A percentile compares a stretch with the other conserved stretches of the same genome.
phyloP scores from a whole-genome alignment of 2,113 vertebrate genomes.

The Chinchilla lanigera region DNA sequence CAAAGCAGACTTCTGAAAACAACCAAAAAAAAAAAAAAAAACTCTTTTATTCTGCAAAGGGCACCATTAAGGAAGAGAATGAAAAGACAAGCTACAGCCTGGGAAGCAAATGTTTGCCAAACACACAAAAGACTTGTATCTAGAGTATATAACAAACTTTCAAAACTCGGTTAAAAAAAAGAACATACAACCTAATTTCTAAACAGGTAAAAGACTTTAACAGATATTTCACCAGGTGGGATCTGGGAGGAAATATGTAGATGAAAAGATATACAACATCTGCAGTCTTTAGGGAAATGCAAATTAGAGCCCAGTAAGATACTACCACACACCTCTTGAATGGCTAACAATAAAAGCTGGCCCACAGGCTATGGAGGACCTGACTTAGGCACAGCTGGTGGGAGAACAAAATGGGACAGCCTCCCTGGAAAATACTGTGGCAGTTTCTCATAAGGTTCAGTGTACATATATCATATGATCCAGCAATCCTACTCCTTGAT shows the following conservation, averaged over 20 bases:
- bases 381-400: background rate
- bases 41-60: background rate
- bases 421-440: background rate
- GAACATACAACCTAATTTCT: background rate
- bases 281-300: background rate
- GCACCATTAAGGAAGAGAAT: background rate
- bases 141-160: background rate
- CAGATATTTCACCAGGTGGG: background rate
- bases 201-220: background rate
- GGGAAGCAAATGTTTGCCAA: background rate
- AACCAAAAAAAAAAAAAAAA: background rate
- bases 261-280: background rate
- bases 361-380: accelerated
- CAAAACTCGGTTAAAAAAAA: background rate
- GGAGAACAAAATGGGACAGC: background rate
- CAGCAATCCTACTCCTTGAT: background rate
- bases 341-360: background rate
- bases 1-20: background rate
- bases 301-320: background rate
- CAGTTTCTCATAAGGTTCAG: background rate
- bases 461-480: background rate
- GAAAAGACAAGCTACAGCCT: too few relatives aligned
- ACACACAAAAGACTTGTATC: background rate
- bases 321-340: too few relatives aligned
- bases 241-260: background rate